Evolutionary conservation across 2,888 invertebrate species (phyloP), one percentile per base, ranked within the genome.

Genomic region (Protophormia terraenovae): DNA sequence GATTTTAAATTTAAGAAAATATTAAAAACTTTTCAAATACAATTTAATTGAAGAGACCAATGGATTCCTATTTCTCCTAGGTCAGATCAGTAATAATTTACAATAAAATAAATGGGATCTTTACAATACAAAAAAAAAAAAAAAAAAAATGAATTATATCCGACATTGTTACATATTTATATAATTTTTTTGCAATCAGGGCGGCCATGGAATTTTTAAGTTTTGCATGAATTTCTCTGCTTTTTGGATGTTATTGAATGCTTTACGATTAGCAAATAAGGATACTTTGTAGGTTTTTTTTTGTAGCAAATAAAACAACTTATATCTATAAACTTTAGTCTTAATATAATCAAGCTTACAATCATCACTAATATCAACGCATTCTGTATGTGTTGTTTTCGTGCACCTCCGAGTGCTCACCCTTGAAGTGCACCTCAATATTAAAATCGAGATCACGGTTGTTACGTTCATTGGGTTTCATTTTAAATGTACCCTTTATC

Each of bases 381-480:
- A 98, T 98, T 89, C 97, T 94, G 91, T 98, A 98, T 90, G 96
- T 95, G 91, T 97, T 98, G 88, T 95, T 95, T 94, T 97, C 97
- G 87, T 96, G 95, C 86, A 98, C 95, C 92, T 96, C 95, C 84
- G 97, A 96, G 84, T 97, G 93, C 90, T 97, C 97, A 27, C 97
- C 97, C 89, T 98, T 97, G 93, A 99, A 99, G 90, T 97, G 96
- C 64, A 99, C 94, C 90, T 97, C 96, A 85, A 99, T 95, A 88
- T 96, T 96, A 93, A 99, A 99, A 93, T 99, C 99, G 87, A 99
- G 94, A 93, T 99, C 99, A 67, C 99, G 96, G 93, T 97, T 98
- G 93, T 99, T 99, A 16, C 98, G 95, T 83, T 96, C 96, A 93
- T 99, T 99, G 58, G 99, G 99, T 88, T 96, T 97, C 96, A 99